Conservation (phyloP, 2,888 invertebrate genomes). For the Cyrtodaria siliqua region DNA sequence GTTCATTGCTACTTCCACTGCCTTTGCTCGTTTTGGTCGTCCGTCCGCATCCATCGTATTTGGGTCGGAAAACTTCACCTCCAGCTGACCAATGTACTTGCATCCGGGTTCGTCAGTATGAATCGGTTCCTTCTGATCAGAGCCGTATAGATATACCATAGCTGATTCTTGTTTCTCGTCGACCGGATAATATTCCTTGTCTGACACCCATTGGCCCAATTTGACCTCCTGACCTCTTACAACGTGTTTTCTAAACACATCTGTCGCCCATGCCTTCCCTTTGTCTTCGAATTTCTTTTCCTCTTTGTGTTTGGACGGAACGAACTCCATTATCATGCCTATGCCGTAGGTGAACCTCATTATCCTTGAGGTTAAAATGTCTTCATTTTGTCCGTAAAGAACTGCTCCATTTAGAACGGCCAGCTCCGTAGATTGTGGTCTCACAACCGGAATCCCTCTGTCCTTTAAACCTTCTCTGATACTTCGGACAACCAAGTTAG, state of each 20-base stretch:
- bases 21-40: background rate
- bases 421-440: conserved; percentile 30
- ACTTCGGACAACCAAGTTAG: conserved; percentile 28
- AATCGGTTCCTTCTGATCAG: conserved; percentile 35
- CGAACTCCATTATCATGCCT: conserved; percentile 42
- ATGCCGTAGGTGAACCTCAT: conserved; percentile 48
- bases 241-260: conserved; percentile 49
- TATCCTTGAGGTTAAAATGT: conserved; percentile 47
- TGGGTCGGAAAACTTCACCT: conserved; percentile 31
- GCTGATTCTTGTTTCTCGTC: conserved; percentile 28
- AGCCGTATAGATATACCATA: conserved; percentile 29
- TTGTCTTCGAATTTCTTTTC: conserved; percentile 34
- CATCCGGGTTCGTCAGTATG: conserved; percentile 49
- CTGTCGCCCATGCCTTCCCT: conserved; percentile 29
- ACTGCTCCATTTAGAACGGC: conserved; percentile 51
- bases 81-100: conserved; percentile 36
- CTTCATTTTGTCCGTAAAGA: conserved; percentile 50
- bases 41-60: background rate
- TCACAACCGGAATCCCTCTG: conserved; percentile 32
- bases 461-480: conserved; percentile 23
- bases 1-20: conserved; percentile 41
- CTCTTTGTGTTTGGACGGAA: conserved; percentile 15
- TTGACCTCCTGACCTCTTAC: conserved; percentile 39
- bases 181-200: conserved; percentile 41
- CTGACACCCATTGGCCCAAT: conserved; percentile 39